These are phyloP conservation scores for Drosophila repletoides DNA, from an alignment of 1,140 invertebrate genomes.

Conservation along the genomic window DNA sequence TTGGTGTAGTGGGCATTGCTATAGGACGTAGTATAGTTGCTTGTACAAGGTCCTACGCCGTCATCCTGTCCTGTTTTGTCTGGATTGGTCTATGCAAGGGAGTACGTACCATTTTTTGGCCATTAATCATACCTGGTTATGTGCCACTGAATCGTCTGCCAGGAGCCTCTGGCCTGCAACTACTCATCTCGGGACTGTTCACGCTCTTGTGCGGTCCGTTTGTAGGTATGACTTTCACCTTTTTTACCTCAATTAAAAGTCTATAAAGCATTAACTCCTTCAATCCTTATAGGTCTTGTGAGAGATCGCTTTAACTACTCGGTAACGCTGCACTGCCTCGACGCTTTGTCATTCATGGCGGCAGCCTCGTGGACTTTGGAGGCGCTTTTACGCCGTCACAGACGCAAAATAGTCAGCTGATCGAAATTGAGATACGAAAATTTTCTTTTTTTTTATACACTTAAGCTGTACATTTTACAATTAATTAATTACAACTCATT, in stretches of 20 bases:
- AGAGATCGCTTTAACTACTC: conserved; percentile 85
- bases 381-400: conserved; percentile 60
- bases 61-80: conserved; percentile 83
- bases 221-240: conserved; percentile 83
- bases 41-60: conserved; percentile 82
- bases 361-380: conserved; percentile 84
- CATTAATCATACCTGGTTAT: conserved; percentile 86
- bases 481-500: conserved; percentile 5
- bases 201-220: conserved; percentile 84
- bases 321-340: conserved; percentile 85
- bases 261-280: neutral
- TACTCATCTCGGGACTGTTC: conserved; percentile 85
- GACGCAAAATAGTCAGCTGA: conserved; percentile 33
- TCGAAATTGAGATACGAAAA: neutral
- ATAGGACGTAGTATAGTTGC: conserved; percentile 85
- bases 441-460: conserved; percentile 15
- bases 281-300: conserved; percentile 83
- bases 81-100: conserved; percentile 86
- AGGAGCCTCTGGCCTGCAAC: conserved; percentile 85
- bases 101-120: conserved; percentile 86
- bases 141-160: conserved; percentile 86
- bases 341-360: conserved; percentile 85
- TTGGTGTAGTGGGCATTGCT: conserved; percentile 86
- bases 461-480: neutral
- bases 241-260: neutral